These are phyloP conservation scores for Sesamia inferens DNA, from an alignment of 2,888 invertebrate species.

Conservation along the genomic window DNA sequence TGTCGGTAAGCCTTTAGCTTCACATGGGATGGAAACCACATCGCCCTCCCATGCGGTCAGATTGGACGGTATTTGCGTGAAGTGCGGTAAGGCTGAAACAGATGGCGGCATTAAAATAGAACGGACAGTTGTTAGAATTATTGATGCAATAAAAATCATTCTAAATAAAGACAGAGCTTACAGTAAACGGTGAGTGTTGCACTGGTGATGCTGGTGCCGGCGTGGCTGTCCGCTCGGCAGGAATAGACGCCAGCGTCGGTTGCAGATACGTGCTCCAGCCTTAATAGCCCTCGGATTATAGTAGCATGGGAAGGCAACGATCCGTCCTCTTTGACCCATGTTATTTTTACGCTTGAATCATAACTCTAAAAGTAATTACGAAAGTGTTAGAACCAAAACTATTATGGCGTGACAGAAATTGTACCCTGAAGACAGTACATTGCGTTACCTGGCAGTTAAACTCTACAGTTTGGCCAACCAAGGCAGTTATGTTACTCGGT, in stretches of 20 bases:
- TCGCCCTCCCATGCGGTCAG: slow-evolving; percentile 96
- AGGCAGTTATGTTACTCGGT: slow-evolving; percentile 95
- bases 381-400: slow-evolving; percentile 27
- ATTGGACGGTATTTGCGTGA: slow-evolving; percentile 96
- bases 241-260: slow-evolving; percentile 97
- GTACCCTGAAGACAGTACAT: slow-evolving; percentile 21
- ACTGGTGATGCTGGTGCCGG: slow-evolving; percentile 96
- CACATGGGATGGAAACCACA: slow-evolving; percentile 97
- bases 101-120: slow-evolving; percentile 86
- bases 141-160: slow-evolving; percentile 84
- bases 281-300: slow-evolving; percentile 88
- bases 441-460: slow-evolving; percentile 93
- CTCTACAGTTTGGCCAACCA: slow-evolving; percentile 95
- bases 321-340: slow-evolving; percentile 87
- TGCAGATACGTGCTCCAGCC: slow-evolving; percentile 95
- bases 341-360: slow-evolving; percentile 86
- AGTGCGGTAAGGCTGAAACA: slow-evolving; percentile 95
- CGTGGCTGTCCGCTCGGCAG: slow-evolving; percentile 97
- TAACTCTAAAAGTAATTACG: slow-evolving; percentile 80
- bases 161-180: slow-evolving; percentile 90
- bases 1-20: slow-evolving; percentile 97
- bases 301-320: slow-evolving; percentile 83
- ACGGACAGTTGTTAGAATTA: slow-evolving; percentile 79
- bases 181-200: slow-evolving; percentile 97
- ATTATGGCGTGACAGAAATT: slow-evolving; percentile 13